Conservation (phyloP, 2,888 invertebrate genomes). For the Zaprionus lineosus region DNA sequence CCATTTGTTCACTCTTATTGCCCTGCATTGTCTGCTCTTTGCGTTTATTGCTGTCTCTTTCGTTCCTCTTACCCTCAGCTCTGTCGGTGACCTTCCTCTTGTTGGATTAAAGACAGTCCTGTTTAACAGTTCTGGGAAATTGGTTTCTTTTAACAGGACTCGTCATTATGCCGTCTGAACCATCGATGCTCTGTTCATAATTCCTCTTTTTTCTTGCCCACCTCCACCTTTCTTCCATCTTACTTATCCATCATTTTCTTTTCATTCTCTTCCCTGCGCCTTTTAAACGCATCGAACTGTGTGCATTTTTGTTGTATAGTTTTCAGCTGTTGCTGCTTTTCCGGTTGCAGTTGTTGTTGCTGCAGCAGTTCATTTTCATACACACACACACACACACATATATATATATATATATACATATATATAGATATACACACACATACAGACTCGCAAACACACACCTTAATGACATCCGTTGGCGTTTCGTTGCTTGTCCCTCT, state of each 20-base stretch:
- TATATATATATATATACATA: no score
- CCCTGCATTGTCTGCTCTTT: not conserved
- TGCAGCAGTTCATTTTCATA: constrained; percentile 67
- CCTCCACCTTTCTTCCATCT: not conserved
- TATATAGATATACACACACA: constrained; percentile 7
- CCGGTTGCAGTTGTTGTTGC: constrained; percentile 3
- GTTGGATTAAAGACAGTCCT: constrained; percentile 51
- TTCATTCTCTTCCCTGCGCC: not conserved
- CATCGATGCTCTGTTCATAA: not conserved
- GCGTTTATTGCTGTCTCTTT: constrained; percentile 1
- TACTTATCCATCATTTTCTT: not conserved
- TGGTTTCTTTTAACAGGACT: constrained; percentile 67
- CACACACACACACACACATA: constrained; percentile 16
- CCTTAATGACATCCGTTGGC: constrained; percentile 70
- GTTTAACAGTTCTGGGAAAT: constrained; percentile 69
- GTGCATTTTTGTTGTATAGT: constrained; percentile 55
- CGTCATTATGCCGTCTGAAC: constrained; percentile 44
- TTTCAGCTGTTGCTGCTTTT: constrained; percentile 24
- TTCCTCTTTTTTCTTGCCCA: not conserved
- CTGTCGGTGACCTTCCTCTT: constrained; percentile 44
- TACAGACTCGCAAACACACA: constrained; percentile 13
- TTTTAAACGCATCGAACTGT: constrained; percentile 50
- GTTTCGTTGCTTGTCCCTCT: constrained; percentile 26
- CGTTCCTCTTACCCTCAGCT: constrained; percentile 11
- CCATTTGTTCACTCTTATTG: not conserved